Conservation (phyloP, 2,888 invertebrate genomes). For the Agrochola macilenta region DNA sequence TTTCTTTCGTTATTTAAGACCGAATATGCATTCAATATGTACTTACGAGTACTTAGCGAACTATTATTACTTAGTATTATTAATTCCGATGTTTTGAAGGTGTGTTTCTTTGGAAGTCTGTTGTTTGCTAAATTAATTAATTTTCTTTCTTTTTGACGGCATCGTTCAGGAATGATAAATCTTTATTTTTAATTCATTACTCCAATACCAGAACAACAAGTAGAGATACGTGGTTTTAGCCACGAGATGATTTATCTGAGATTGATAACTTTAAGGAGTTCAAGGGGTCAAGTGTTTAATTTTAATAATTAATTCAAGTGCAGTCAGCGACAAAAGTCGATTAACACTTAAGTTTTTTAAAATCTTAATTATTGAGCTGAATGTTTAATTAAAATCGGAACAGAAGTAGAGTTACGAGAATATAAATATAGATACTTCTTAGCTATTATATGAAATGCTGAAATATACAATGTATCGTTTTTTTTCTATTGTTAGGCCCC, state of each 20-base stretch:
- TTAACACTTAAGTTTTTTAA: not conserved
- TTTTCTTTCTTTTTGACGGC: not conserved
- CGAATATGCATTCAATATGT: constrained; percentile 10
- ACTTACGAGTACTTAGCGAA: not conserved
- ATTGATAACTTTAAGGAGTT: not conserved
- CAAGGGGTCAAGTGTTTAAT: not conserved
- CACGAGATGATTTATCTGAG: not conserved
- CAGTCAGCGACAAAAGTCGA: not conserved
- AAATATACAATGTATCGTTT: not conserved
- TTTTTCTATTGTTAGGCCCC: too few relatives aligned
- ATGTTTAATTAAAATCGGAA: not conserved
- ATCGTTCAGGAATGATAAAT: not conserved
- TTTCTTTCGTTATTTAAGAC: constrained; percentile 2
- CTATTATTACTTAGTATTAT: not conserved
- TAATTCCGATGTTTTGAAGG: not conserved
- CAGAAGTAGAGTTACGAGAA: not conserved
- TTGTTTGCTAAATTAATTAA: too few relatives aligned
- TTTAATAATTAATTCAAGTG: not conserved
- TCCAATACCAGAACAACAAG: not conserved
- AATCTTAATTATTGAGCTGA: not conserved
- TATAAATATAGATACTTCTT: too few relatives aligned
- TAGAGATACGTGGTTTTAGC: not conserved
- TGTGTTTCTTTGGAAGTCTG: too few relatives aligned
- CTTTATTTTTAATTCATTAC: not conserved
- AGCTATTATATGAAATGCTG: not conserved